Evolutionary conservation across 1,140 invertebrate species (phyloP).

Genomic region (Drepana arcuata): DNA sequence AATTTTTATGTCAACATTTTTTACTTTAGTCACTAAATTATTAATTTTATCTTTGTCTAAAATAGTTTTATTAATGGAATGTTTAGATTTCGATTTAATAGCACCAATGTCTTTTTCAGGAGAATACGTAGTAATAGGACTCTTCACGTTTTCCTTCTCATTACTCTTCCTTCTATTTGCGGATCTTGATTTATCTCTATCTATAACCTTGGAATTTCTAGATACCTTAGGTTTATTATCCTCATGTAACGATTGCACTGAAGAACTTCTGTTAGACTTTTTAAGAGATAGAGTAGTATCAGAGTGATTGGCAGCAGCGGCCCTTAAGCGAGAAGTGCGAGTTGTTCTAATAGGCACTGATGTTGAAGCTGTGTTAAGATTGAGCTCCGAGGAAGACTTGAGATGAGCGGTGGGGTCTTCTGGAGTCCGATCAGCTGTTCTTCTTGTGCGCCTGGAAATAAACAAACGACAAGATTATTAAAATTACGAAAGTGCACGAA

Average conservation of each 20-base stretch:
- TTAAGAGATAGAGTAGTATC: conserved; percentile 37
- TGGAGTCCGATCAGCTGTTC: conserved; percentile 30
- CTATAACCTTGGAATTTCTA: conserved; percentile 53
- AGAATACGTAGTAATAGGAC: conserved; percentile 28
- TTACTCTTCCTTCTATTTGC: conserved; percentile 43
- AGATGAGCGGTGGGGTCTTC: conserved; percentile 43
- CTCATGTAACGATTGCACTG: conserved; percentile 49
- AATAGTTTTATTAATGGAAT: conserved; percentile 64
- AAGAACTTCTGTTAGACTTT: conserved; percentile 57
- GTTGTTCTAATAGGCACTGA: conserved; percentile 76
- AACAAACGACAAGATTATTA: conserved; percentile 6
- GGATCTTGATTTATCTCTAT: conserved; percentile 52
- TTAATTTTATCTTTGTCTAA: conserved; percentile 67
- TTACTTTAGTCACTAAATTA: conserved; percentile 55
- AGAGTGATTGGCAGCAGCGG: conserved; percentile 69
- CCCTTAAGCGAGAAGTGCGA: conserved; percentile 78
- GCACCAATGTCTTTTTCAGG: conserved; percentile 61
- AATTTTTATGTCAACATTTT: conserved; percentile 40
- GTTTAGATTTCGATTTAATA: conserved; percentile 67
- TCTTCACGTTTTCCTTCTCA: conserved; percentile 60
- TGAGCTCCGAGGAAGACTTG: conserved; percentile 62
- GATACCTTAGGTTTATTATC: conserved; percentile 44
- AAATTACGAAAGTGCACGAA: no score
- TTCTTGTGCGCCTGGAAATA: conserved; percentile 52
- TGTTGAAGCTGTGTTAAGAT: conserved; percentile 62